Evolutionary conservation across 1,140 invertebrate species (phyloP), one percentile per base, ranked within the genome.

Genomic region (Neuroterus valhalla): DNA sequence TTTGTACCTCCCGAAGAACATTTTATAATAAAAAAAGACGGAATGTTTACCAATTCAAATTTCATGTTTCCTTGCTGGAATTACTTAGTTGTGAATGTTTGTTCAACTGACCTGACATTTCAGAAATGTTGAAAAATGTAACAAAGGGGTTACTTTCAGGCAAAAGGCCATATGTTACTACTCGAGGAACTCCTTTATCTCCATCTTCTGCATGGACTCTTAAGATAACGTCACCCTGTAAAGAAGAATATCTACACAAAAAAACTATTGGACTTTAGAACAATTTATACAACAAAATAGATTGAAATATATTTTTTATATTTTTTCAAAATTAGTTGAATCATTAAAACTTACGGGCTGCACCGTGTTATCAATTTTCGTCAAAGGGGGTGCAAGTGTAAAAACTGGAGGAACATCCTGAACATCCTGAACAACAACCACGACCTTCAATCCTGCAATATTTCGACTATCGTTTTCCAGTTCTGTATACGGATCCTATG

Each of bases 371-470:
- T 89, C 89, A 69, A 90, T 86, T 69, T 93, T 93, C 0, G 96
- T 96, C 46, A 96, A 92, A 12, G 95, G 95, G 1, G 96, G 95
- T 14, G 95, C 94, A 66, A 94, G 84, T 1, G 94, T 95, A 86
- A 97, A 97, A 55, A 96, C 92, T 1, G 96, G 96, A 2, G 96
- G 94, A 68, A 95, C 95, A 81, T 97, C 96, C 84, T 97, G 96
- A 0, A 96, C 94, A 85, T 97, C 96, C 82, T 94, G 91, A 1
- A 97, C 95, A 3, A 96, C 93, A 0, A 97, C 93, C 3, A 96
- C 93, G 3, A 97, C 90, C 83, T 95, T 93, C 74, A 96, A 89
- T 15, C 94, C 94, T 0, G 95, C 95, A 66, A 97, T 95, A 86
- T 97, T 97, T 62, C 96, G 91, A 1, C 94, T 96, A 80, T 97